Conservation (phyloP, 1,140 invertebrate genomes). For the Drosophila erecta region DNA sequence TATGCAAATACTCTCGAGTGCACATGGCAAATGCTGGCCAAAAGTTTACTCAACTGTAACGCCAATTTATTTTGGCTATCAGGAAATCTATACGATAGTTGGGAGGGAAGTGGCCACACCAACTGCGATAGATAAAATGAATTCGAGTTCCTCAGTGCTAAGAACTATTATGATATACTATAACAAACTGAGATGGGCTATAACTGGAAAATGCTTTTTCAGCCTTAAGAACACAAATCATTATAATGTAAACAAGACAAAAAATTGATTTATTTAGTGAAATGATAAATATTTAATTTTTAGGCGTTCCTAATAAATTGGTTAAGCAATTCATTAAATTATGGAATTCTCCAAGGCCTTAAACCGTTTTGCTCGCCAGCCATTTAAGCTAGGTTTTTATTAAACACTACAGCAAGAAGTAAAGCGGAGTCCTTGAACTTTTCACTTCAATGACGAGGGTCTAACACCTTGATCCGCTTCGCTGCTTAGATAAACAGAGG, state of each 20-base stretch:
- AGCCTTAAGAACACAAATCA: background rate
- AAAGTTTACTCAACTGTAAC: conserved; percentile 63
- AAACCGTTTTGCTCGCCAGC: no score
- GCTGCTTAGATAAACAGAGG: conserved; percentile 35
- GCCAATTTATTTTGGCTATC: conserved; percentile 55
- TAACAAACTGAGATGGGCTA: background rate
- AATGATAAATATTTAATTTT: no score
- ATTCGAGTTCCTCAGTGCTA: background rate
- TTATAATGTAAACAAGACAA: background rate
- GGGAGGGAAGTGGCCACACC: background rate
- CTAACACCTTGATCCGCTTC: conserved; percentile 23
- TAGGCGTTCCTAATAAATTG: no score
- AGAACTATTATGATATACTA: conserved; percentile 13
- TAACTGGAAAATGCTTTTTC: background rate
- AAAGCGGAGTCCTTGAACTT: conserved; percentile 21
- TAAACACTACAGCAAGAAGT: background rate
- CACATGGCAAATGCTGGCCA: conserved; percentile 45
- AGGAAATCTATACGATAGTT: conserved; percentile 31
- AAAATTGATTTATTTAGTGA: no score
- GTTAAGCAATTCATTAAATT: no score
- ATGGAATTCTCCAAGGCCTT: no score
- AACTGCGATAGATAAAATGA: background rate
- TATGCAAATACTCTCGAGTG: conserved; percentile 71
- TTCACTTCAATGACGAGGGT: conserved; percentile 19
- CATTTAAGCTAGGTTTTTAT: background rate